phyloP scores from a whole-genome alignment of 2,113 vertebrate species.

The Pseudonaja textilis region DNA sequence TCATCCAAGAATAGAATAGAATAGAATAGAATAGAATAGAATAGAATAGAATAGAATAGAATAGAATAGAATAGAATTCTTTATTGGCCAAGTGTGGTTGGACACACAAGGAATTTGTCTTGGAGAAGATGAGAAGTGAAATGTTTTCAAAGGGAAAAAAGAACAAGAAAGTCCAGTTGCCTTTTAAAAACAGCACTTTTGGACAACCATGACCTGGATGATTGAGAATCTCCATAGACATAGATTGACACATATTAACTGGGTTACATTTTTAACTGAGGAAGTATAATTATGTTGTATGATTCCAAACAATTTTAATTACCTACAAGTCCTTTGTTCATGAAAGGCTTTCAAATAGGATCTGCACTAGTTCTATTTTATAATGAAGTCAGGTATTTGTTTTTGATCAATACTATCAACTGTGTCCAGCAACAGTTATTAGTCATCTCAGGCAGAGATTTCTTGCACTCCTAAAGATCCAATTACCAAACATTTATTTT shows the following conservation, averaged over 20 bases:
- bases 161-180: not conserved
- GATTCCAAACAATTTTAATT: not conserved
- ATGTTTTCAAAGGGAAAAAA: not conserved
- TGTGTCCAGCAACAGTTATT: not conserved
- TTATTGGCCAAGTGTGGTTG: too few relatives aligned
- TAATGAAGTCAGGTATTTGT: not conserved
- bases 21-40: too few relatives aligned
- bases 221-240: not conserved
- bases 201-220: not conserved
- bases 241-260: not conserved
- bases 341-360: not conserved
- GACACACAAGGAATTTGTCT: not conserved
- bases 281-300: not conserved
- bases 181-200: not conserved
- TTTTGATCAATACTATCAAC: not conserved
- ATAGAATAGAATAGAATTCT: too few relatives aligned
- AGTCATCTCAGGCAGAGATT: not conserved
- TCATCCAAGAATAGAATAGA: not conserved
- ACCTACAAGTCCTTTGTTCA: not conserved
- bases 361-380: not conserved
- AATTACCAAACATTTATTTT: not conserved
- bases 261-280: not conserved
- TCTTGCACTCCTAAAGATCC: not conserved
- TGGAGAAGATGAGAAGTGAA: not conserved
- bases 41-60: too few relatives aligned